Percentiles rank a stretch among this genome's conserved stretches.
phyloP scores from a whole-genome alignment of 1,140 invertebrate genomes.

The Caenorhabditis elegans region WBcel235 BX284602.5:7893501-7894000 shows the following conservation, averaged over 20 bases:
- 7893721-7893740: not conserved
- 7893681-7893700: not conserved
- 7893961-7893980: not conserved
- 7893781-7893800: not conserved
- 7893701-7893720: not conserved
- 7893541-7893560: constrained; percentile 48
- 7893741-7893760: not conserved
- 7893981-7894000: constrained; percentile 12
- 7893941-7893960: not conserved
- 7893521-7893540: constrained; percentile 38
- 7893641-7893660: constrained; percentile 57
- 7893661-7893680: not conserved
- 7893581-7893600: constrained; percentile 53
- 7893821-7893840: not conserved
- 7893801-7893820: not conserved
- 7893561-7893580: constrained; percentile 51
- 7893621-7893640: constrained; percentile 59
- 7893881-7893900: too few species aligned
- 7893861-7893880: too few species aligned
- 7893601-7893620: constrained; percentile 54
- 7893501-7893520: not conserved
- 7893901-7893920: too few species aligned
- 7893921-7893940: not conserved
- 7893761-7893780: not conserved
- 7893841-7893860: too few species aligned